These are phyloP conservation scores for Balaenoptera acutorostrata DNA, from an alignment of 2,113 vertebrate species.

Conservation along the genomic window DNA sequence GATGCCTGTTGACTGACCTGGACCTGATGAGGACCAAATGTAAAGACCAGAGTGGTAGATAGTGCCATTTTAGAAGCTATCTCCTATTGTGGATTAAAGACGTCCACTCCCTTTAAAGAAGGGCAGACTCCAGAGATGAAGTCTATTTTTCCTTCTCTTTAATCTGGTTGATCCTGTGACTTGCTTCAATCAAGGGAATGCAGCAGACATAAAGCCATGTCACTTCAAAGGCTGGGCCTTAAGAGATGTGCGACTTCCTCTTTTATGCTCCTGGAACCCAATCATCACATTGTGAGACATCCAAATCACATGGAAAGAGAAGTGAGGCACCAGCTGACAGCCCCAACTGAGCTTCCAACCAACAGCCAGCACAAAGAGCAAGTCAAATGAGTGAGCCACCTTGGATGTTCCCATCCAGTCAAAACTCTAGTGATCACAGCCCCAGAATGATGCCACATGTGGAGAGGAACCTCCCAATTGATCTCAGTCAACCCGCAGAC, in stretches of 20 bases:
- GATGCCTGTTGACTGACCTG: background rate
- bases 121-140: background rate
- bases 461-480: background rate
- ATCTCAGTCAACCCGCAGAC: background rate
- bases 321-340: background rate
- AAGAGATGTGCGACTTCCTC: background rate
- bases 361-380: background rate
- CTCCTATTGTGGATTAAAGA: background rate
- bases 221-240: background rate
- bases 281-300: background rate
- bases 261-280: background rate
- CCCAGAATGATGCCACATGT: no score
- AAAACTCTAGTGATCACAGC: background rate
- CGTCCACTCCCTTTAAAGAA: background rate
- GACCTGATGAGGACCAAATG: background rate
- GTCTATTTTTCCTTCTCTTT: background rate
- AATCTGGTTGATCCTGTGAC: background rate
- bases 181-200: background rate
- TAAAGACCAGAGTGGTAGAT: background rate
- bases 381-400: background rate
- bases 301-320: background rate
- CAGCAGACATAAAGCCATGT: background rate
- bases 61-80: background rate
- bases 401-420: background rate
- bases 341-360: background rate